These are phyloP conservation scores for Gnathonemus longibarbis DNA, from an alignment of 2,113 vertebrate species.

Conservation along the genomic window DNA sequence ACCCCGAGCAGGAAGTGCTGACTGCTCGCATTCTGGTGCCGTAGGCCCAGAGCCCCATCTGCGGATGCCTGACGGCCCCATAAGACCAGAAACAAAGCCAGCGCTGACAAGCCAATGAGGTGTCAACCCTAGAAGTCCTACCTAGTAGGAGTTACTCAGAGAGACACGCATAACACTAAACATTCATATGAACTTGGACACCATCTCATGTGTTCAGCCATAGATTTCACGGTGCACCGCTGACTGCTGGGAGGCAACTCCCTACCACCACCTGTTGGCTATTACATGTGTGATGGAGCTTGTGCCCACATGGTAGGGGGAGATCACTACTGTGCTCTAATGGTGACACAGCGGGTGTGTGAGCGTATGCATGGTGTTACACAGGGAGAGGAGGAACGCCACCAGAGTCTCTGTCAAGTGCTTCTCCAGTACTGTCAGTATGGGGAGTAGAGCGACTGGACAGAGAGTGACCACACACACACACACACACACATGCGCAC, in stretches of 20 bases:
- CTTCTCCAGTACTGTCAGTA: background rate
- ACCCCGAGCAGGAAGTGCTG: background rate
- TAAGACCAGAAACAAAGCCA: background rate
- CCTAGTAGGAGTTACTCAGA: background rate
- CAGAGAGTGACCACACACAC: constrained; percentile 45
- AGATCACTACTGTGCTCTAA: background rate
- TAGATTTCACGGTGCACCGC: background rate
- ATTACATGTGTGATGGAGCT: background rate
- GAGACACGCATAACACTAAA: background rate
- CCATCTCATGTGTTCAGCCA: background rate
- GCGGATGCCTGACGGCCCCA: background rate
- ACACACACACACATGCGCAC: constrained; percentile 21
- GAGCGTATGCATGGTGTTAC: background rate
- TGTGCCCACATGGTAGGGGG: background rate
- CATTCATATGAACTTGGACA: background rate
- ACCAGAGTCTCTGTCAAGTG: background rate
- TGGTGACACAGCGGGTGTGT: background rate
- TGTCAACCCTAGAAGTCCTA: background rate
- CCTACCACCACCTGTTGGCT: background rate
- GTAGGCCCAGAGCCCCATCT: background rate
- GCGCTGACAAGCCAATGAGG: background rate
- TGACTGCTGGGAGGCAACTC: background rate
- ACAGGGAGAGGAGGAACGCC: background rate
- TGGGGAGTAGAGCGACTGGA: constrained; percentile 26
- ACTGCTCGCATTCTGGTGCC: background rate